These are phyloP conservation scores for Beris morrisii DNA, from an alignment of 2,888 invertebrate species.

Conservation along the genomic window DNA sequence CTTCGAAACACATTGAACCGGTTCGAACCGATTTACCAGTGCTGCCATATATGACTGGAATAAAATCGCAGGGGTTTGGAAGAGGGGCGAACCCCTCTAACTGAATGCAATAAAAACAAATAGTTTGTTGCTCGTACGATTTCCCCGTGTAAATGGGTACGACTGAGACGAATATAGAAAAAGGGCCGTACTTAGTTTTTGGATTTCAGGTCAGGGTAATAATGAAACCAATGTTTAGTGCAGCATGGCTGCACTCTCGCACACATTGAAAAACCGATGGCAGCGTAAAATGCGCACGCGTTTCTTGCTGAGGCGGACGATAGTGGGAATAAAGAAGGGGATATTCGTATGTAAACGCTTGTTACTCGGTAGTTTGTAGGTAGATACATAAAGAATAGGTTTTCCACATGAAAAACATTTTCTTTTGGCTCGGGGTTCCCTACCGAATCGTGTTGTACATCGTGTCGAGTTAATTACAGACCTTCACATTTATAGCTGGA, in stretches of 20 bases:
- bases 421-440: conserved; percentile 8
- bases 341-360: background rate
- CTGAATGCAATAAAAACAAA: too few species aligned
- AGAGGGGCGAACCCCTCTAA: too few species aligned
- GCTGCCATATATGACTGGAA: too few species aligned
- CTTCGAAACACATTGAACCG: too few species aligned
- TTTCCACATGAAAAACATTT: background rate
- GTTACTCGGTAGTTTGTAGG: background rate
- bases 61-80: too few species aligned
- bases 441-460: conserved; percentile 22
- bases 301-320: conserved; percentile 9
- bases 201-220: background rate
- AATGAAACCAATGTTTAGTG: conserved; percentile 11
- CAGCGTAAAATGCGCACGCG: conserved; percentile 12
- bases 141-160: too few species aligned
- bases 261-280: background rate
- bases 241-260: conserved; percentile 10
- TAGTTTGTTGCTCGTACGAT: too few species aligned
- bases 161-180: too few species aligned
- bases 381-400: background rate
- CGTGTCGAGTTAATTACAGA: conserved; percentile 26
- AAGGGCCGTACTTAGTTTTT: too few species aligned
- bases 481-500: conserved; percentile 1
- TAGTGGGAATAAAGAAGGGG: background rate
- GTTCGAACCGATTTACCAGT: too few species aligned